Percentiles rank a stretch among this genome's conserved stretches.
Conservation (phyloP, 2,797 vertebrate species). For the Yasuhikotakia modesta region DNA sequence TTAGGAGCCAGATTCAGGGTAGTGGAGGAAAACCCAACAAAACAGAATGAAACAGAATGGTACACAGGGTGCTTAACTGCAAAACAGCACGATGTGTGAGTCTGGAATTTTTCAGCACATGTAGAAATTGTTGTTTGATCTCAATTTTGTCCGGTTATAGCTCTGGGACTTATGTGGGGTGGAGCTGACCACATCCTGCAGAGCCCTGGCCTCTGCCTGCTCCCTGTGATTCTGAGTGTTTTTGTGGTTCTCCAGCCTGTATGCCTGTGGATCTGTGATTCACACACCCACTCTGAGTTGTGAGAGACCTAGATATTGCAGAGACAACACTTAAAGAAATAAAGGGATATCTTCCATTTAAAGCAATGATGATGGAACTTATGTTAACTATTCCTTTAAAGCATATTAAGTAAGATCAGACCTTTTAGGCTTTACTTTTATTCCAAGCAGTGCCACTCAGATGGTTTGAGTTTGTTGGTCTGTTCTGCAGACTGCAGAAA, state of each 20-base stretch:
- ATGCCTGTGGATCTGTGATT: neutral
- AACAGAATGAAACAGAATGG: neutral
- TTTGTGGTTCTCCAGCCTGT: constrained; percentile 24
- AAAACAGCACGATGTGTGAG: constrained; percentile 36
- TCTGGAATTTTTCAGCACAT: constrained; percentile 39
- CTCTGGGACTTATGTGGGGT: constrained; percentile 47
- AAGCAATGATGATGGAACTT: neutral
- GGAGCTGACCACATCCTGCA: constrained; percentile 58
- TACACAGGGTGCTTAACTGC: neutral
- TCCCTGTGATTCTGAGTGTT: constrained; percentile 14
- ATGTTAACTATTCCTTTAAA: neutral
- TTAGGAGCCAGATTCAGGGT: neutral
- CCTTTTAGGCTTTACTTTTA: neutral
- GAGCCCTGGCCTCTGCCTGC: constrained; percentile 38
- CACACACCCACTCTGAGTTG: neutral
- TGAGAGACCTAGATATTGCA: neutral
- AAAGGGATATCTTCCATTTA: neutral
- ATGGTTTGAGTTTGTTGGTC: constrained; percentile 31
- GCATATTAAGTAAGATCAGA: neutral
- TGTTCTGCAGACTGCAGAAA: constrained; percentile 30
- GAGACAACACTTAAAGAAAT: neutral
- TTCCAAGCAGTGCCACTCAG: constrained; percentile 8
- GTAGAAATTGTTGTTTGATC: constrained; percentile 45
- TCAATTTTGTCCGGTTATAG: constrained; percentile 39
- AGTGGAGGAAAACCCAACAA: neutral